Conservation (phyloP, 2,888 invertebrate genomes). For the Cheilosia impressa region DNA sequence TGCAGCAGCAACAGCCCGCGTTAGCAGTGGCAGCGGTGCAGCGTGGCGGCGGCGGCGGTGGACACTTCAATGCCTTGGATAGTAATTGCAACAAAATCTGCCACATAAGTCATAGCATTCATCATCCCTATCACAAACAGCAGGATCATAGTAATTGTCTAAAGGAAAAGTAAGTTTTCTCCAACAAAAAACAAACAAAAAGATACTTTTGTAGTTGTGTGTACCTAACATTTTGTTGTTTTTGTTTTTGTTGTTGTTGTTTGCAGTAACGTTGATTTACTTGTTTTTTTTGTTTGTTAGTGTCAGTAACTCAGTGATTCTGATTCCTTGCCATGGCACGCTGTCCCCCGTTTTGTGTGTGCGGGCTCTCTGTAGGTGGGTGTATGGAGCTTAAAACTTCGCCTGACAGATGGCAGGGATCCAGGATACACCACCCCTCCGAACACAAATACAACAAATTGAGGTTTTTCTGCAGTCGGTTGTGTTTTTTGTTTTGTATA, state of each 20-base stretch:
- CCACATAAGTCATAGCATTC: slow-evolving; percentile 80
- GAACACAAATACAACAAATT: slow-evolving; percentile 62
- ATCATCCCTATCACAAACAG: slow-evolving; percentile 81
- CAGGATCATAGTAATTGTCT: slow-evolving; percentile 81
- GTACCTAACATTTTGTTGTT: slow-evolving; percentile 35
- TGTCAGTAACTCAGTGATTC: slow-evolving; percentile 11
- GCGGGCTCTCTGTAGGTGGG: not conserved
- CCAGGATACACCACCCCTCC: slow-evolving; percentile 15
- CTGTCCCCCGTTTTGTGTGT: slow-evolving; percentile 21
- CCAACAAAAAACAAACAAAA: not conserved
- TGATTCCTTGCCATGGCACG: slow-evolving; percentile 37
- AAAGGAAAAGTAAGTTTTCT: slow-evolving; percentile 83
- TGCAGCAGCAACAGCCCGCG: slow-evolving; percentile 77
- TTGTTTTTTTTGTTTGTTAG: slow-evolving; percentile 46
- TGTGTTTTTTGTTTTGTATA: slow-evolving; percentile 50
- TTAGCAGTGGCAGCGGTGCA: slow-evolving; percentile 79
- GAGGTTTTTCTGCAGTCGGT: slow-evolving; percentile 59
- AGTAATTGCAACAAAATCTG: slow-evolving; percentile 80
- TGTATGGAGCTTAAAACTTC: slow-evolving; percentile 50
- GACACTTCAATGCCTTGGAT: slow-evolving; percentile 76
- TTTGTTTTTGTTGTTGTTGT: not conserved
- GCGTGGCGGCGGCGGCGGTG: slow-evolving; percentile 75
- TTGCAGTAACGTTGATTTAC: slow-evolving; percentile 25
- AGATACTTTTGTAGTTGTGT: slow-evolving; percentile 20
- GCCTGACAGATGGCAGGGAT: slow-evolving; percentile 35